A percentile compares a stretch with the other conserved stretches of the same genome.
Conservation (phyloP, 2,888 invertebrate genomes). For the Cephus pygmeus region DNA sequence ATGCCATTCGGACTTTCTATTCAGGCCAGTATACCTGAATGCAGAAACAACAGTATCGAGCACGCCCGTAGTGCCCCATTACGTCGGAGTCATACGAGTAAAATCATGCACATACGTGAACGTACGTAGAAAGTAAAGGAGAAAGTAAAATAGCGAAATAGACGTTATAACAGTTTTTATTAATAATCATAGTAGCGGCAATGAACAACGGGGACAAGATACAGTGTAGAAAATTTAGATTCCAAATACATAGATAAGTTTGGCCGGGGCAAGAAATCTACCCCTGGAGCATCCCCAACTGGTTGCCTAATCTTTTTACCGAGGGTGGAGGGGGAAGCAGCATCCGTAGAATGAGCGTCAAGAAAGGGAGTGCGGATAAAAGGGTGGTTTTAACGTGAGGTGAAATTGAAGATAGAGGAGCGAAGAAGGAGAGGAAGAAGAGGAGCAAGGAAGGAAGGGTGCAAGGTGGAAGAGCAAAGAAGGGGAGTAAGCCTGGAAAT, state of each 20-base stretch:
- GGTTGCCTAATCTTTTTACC: background rate
- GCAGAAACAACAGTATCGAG: background rate
- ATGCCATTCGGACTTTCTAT: background rate
- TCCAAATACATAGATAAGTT: background rate
- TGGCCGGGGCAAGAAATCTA: background rate
- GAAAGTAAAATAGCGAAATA: background rate
- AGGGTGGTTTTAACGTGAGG: background rate
- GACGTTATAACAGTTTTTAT: background rate
- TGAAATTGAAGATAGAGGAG: background rate
- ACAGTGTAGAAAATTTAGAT: background rate
- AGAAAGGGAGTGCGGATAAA: background rate
- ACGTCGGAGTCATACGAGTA: background rate
- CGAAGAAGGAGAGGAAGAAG: background rate
- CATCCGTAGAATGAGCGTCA: background rate
- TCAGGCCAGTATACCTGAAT: background rate
- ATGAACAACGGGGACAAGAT: background rate
- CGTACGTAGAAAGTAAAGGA: background rate
- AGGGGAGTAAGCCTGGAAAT: constrained; percentile 45
- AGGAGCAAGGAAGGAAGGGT: constrained; percentile 14
- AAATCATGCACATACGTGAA: background rate
- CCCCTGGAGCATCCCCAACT: background rate
- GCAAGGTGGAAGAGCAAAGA: constrained; percentile 19
- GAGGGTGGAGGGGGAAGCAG: background rate
- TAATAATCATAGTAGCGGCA: background rate
- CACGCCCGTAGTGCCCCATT: background rate